A percentile compares a stretch with the other conserved stretches of the same genome.
phyloP scores from a whole-genome alignment of 2,888 invertebrate species.

The Heliconius ethilla region DNA sequence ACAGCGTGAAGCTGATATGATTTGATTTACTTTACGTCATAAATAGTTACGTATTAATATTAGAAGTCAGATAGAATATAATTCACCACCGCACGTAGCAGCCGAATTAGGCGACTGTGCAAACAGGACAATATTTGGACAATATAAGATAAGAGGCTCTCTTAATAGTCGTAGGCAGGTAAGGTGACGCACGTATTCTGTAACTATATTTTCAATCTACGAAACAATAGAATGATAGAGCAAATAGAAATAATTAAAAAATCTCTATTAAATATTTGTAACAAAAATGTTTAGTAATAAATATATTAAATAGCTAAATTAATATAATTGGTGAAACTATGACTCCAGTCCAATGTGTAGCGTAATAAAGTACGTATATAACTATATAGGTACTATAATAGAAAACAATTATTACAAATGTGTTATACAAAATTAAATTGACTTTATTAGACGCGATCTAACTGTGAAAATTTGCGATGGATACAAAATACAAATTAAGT shows the following conservation, averaged over 20 bases:
- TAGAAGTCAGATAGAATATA: slow-evolving; percentile 20
- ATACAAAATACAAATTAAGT: too few relatives aligned
- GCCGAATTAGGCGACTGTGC: slow-evolving; percentile 60
- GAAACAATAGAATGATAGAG: slow-evolving; percentile 6
- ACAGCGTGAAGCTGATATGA: too few relatives aligned
- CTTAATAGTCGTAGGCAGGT: slow-evolving; percentile 58
- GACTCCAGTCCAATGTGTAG: too few relatives aligned
- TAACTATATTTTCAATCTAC: slow-evolving; percentile 12
- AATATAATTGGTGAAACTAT: too few relatives aligned
- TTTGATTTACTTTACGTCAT: neutral
- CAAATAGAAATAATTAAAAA: slow-evolving; percentile 20
- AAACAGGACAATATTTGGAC: slow-evolving; percentile 67
- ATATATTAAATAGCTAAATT: too few relatives aligned
- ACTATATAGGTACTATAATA: too few relatives aligned
- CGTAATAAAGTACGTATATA: too few relatives aligned
- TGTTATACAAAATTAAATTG: too few relatives aligned
- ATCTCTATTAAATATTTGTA: neutral
- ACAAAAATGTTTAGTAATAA: too few relatives aligned
- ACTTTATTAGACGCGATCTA: too few relatives aligned
- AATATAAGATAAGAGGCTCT: slow-evolving; percentile 54
- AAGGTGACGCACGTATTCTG: slow-evolving; percentile 43
- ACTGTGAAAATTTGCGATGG: too few relatives aligned
- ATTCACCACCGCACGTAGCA: slow-evolving; percentile 58
- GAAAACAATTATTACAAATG: too few relatives aligned
- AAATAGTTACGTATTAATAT: slow-evolving; percentile 1